Conservation (phyloP, 2,113 vertebrate species). For the Pachyramphus minor region DNA sequence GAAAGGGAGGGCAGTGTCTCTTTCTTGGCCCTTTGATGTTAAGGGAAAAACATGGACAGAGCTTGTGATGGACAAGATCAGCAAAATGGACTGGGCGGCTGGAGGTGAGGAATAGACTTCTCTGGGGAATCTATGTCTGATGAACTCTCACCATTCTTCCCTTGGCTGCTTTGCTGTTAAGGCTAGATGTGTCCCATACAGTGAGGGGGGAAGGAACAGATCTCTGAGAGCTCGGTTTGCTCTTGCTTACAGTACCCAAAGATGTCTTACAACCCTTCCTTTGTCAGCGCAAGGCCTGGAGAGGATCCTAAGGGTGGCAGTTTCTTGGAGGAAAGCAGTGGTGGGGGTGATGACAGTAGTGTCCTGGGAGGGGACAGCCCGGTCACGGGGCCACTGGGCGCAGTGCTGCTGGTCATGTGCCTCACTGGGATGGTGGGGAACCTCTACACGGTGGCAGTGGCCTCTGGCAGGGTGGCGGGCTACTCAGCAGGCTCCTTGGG, state of each 20-base stretch:
- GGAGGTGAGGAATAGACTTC: conserved; percentile 32
- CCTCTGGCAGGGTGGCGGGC: conserved; percentile 60
- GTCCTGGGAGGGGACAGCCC: conserved; percentile 49
- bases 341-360: background rate
- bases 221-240: background rate
- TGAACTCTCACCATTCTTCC: background rate
- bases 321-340: background rate
- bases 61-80: background rate
- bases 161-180: background rate
- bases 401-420: conserved; percentile 78
- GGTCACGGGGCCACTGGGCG: conserved; percentile 71
- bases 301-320: background rate
- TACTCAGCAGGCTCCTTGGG: conserved; percentile 77
- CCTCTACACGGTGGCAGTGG: conserved; percentile 78
- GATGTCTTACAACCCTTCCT: background rate
- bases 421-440: conserved; percentile 78
- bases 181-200: background rate
- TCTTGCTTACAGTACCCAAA: background rate
- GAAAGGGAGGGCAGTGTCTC: background rate
- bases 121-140: background rate
- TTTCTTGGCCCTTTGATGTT: background rate
- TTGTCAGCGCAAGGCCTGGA: background rate
- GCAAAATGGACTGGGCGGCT: background rate
- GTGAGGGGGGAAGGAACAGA: background rate
- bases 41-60: background rate